These are phyloP conservation scores for Linnaemya vulpina DNA, from an alignment of 2,888 invertebrate genomes.

Conservation along the genomic window DNA sequence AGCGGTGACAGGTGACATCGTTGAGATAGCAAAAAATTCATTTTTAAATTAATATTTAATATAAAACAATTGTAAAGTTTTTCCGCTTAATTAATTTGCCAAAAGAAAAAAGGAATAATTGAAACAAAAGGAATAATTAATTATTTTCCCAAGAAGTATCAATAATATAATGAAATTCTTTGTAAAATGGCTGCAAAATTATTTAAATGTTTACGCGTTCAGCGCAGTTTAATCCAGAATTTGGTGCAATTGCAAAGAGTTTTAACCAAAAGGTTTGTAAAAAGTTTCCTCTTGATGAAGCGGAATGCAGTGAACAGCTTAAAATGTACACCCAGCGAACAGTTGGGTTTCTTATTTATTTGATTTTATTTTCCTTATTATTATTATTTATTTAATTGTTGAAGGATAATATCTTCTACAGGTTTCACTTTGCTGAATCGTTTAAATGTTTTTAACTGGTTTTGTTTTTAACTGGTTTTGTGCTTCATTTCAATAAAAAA, in stretches of 20 bases:
- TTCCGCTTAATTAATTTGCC: background rate
- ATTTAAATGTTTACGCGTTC: background rate
- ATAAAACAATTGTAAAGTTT: background rate
- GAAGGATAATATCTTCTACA: too few species aligned
- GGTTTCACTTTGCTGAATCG: too few species aligned
- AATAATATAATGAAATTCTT: background rate
- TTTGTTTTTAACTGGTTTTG: too few species aligned
- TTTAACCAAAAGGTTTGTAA: background rate
- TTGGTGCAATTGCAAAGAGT: background rate
- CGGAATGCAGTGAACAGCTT: background rate
- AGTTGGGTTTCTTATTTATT: too few species aligned
- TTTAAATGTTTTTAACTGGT: too few species aligned
- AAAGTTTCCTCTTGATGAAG: background rate
- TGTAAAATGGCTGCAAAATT: background rate
- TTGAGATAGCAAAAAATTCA: background rate
- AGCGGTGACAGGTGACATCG: background rate
- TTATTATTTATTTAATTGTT: too few species aligned
- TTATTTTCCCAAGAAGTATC: background rate
- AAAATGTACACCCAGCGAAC: too few species aligned
- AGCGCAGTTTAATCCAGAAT: slow-evolving; percentile 24
- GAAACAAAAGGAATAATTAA: slow-evolving; percentile 1
- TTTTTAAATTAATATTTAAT: background rate
- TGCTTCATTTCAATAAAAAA: too few species aligned
- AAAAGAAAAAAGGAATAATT: background rate
- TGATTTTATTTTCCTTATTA: too few species aligned